Percentiles rank a stretch among this genome's conserved stretches.
These are phyloP conservation scores for Phymastichus coffea DNA, from an alignment of 1,140 invertebrate genomes.

Conservation along the genomic window DNA sequence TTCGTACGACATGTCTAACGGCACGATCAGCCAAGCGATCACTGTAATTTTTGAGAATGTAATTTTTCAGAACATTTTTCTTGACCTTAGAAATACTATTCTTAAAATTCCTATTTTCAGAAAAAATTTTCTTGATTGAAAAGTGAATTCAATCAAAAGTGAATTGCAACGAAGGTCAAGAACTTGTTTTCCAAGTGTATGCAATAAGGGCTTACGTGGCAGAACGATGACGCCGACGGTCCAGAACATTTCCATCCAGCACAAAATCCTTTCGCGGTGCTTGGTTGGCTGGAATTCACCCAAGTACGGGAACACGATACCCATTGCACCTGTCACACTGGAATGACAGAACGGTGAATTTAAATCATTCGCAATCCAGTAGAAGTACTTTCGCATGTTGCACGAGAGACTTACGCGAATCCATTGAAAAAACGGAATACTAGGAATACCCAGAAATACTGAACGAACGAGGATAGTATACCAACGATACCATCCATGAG, in stretches of 20 bases:
- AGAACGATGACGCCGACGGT: constrained; percentile 70
- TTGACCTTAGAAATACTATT: no score
- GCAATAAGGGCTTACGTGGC: constrained; percentile 58
- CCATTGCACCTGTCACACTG: constrained; percentile 75
- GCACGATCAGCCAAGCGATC: constrained; percentile 73
- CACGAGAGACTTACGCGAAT: constrained; percentile 72
- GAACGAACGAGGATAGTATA: constrained; percentile 73
- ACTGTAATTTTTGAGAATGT: constrained; percentile 60
- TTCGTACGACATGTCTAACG: constrained; percentile 60
- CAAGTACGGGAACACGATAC: constrained; percentile 74
- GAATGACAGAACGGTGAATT: no score
- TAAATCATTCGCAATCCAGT: no score
- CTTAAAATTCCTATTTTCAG: no score
- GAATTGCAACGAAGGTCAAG: no score
- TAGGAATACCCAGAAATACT: constrained; percentile 74
- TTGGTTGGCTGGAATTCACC: constrained; percentile 76
- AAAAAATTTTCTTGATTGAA: no score
- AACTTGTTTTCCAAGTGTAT: no score
- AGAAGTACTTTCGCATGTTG: not conserved
- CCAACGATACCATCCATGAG: constrained; percentile 76
- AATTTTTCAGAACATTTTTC: no score
- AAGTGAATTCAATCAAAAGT: no score
- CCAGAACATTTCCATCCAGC: constrained; percentile 82
- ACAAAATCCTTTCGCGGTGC: constrained; percentile 72
- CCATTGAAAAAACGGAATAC: constrained; percentile 79